These are phyloP conservation scores for Drosophila lacicola DNA, from an alignment of 2,888 invertebrate genomes.

Conservation along the genomic window DNA sequence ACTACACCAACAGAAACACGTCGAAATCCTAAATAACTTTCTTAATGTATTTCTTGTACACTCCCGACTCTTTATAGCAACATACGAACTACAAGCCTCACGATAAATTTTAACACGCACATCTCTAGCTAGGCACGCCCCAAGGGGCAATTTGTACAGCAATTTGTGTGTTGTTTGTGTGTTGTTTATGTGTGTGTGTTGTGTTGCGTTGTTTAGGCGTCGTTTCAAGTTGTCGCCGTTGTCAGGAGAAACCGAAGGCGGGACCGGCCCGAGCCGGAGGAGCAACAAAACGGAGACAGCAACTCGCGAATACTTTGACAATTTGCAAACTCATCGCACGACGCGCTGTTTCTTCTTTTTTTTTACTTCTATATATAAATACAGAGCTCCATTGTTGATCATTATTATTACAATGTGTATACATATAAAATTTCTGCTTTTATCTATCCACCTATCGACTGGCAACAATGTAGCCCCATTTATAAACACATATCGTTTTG, in stretches of 20 bases:
- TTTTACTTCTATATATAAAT: constrained; percentile 17
- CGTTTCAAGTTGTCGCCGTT: constrained; percentile 56
- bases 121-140: constrained; percentile 57
- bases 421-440: constrained; percentile 17
- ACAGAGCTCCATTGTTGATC: constrained; percentile 37
- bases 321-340: constrained; percentile 58
- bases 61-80: neutral
- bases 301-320: constrained; percentile 46
- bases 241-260: constrained; percentile 56
- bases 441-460: constrained; percentile 32
- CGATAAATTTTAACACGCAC: constrained; percentile 29
- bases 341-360: constrained; percentile 8
- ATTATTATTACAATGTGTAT: constrained; percentile 49
- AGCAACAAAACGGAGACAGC: constrained; percentile 12
- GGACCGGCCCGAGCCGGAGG: constrained; percentile 29
- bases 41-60: constrained; percentile 5
- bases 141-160: constrained; percentile 67
- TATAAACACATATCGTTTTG: constrained; percentile 58
- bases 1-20: neutral
- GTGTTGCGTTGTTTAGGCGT: constrained; percentile 50
- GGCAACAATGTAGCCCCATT: constrained; percentile 64
- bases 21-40: neutral
- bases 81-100: constrained; percentile 8
- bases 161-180: constrained; percentile 62
- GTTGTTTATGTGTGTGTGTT: constrained; percentile 11